Base-by-base conservation (phyloP, 2,113 vertebrate genomes). In the Pomatostomus ruficeps region DNA sequence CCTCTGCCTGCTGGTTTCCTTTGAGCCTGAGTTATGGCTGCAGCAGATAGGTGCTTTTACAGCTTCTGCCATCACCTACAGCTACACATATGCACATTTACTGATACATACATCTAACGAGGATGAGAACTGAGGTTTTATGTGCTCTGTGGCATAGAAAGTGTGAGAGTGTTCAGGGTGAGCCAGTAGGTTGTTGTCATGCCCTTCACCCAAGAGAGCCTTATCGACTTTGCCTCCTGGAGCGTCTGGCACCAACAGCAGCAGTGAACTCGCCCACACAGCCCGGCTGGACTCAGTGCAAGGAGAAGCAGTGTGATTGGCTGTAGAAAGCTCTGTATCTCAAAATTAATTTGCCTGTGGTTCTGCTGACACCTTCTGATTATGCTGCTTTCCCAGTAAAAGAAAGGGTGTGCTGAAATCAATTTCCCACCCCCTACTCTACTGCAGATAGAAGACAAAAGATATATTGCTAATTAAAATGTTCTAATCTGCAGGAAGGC, bases 351-450 rank as follows among this genome's bases (percentile, higher is more conserved):
- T 91, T 95, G 65, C 38, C 82, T 59, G 75, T 93, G 75, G 83
- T 94, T 94, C 88, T 95, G 90, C 90, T 96, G 95, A 95, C 91
- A 93, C 85, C 85, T 95, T 96, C 85, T 93, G 94, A 91, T 94
- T 85, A 67, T 52, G 52, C 62, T 88, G 58, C 51, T 80, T 45
- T 79, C 51, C 43, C 75, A 77, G 71, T 75, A 74, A 86, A 94
- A 95, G n/a, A 85, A 63, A 90, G 72, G 25, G 55, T 24, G 3
- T 42, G 38, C 91, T 77, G 72, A 95, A 90, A 94, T 85, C 46
- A 46, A 28, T 91, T 74, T 91, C 42, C 85, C 57, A 17, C 58
- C 61, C 74, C 78, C 72, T 57, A 38, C 71, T 90, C 57, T 76
- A 63, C 59, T 59, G 85, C 72, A 90, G 82, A 93, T 67, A 96